Evolutionary conservation across 1,140 invertebrate species (phyloP), one percentile per base, ranked within the genome.

Genomic region (Steinernema feltiae): DNA sequence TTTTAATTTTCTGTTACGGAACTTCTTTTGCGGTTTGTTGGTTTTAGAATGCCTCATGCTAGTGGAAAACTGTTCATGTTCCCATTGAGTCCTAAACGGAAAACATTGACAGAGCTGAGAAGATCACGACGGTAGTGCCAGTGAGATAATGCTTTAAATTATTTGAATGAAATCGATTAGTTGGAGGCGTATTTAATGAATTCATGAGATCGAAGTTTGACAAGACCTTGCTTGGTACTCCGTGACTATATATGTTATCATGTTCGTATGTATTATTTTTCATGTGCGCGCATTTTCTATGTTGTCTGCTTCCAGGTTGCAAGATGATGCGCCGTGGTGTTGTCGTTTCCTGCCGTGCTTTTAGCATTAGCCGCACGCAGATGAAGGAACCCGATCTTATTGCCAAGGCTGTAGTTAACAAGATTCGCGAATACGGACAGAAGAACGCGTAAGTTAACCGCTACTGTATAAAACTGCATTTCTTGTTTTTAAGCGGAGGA

Each of bases 401-500:
- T 35, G 75, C 76, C 48, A 73, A 80, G 73, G 78, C 78, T 15
- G 79, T 79, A 31, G 75, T 80, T 30, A 79, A 77, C 48, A 80
- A 75, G 71, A 80, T 80, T 41, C 70, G 73, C 12, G 78, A 80
- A 30, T 76, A 71, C 71, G 78, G 70, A 48, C 74, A 78, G 70
- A 79, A 80, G 72, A 76, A 73, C 71, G 78, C 75, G 48, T 72
- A 79, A 41, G 72, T 79, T n/a, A 63, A 69, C 53, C 74, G 46
- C 29, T 73, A 79, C 32, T 70, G 74, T 24, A 69, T 69, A 29
- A 76, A 71, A 21, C 12, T 21, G 21, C 27, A 32, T 30, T 48
- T n/a, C 53, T 63, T 72, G 17, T 82, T 24, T 72, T 81, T 70
- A 30, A 81, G 80, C 69, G 81, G 81, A 32, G 80, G 80, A 24